These are phyloP conservation scores for Epicauta chinensis DNA, from an alignment of 1,140 invertebrate genomes.

Conservation along the genomic window DNA sequence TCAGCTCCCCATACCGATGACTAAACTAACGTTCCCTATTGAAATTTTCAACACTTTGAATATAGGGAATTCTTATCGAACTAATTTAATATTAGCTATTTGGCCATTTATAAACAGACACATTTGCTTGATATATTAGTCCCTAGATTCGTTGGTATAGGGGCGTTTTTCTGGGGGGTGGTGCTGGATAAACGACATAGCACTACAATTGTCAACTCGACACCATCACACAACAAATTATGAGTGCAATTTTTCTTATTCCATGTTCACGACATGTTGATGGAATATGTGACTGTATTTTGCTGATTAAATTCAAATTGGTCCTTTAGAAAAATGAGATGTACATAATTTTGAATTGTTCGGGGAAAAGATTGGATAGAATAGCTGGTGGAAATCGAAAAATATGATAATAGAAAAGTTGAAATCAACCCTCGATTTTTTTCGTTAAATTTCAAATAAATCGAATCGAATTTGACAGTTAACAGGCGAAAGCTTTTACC, in stretches of 20 bases:
- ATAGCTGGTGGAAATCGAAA: no score
- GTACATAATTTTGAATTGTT: background rate
- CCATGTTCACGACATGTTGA: constrained; percentile 20
- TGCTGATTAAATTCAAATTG: constrained; percentile 21
- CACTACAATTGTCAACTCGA: constrained; percentile 34
- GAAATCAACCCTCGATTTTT: no score
- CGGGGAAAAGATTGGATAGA: no score
- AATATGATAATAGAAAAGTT: no score
- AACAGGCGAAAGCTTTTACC: no score
- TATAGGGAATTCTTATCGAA: background rate
- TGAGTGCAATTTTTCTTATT: constrained; percentile 35
- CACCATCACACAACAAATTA: constrained; percentile 33
- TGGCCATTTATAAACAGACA: constrained; percentile 23
- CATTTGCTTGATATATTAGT: constrained; percentile 27
- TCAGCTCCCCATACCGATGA: background rate
- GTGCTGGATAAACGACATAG: no score
- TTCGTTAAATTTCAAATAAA: no score
- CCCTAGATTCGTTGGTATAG: constrained; percentile 25
- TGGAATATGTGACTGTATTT: constrained; percentile 13
- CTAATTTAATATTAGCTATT: constrained; percentile 28
- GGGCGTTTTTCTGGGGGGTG: constrained; percentile 8
- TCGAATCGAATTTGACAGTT: no score
- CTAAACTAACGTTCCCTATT: background rate
- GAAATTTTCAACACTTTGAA: no score
- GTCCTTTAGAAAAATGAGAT: constrained; percentile 7